A percentile compares a stretch with the other conserved stretches of the same genome.
Conservation (phyloP, 2,797 vertebrate genomes). For the Gymnodraco acuticeps region DNA sequence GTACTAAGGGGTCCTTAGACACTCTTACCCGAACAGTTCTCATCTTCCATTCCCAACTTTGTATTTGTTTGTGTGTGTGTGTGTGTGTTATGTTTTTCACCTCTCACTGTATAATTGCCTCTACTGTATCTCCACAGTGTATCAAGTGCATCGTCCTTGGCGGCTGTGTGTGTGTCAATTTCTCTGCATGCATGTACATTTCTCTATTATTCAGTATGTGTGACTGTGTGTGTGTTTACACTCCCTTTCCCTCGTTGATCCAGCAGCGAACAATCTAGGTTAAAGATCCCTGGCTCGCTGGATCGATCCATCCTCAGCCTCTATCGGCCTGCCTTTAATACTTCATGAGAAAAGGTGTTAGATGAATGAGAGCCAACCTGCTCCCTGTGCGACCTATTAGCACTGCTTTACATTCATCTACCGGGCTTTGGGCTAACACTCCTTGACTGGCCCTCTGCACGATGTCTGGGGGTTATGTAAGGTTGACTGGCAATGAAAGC, state of each 20-base stretch:
- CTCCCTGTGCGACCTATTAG: slow-evolving; percentile 76
- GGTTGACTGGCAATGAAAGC: slow-evolving; percentile 20
- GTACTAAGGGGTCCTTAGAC: too few species aligned
- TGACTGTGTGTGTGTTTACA: slow-evolving; percentile 37
- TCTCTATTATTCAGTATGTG: slow-evolving; percentile 10
- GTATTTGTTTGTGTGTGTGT: too few species aligned
- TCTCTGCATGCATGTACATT: not conserved
- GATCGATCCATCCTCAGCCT: slow-evolving; percentile 75
- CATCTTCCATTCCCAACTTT: too few species aligned
- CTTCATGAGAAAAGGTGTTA: slow-evolving; percentile 81
- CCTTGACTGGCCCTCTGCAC: slow-evolving; percentile 5
- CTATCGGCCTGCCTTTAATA: slow-evolving; percentile 77
- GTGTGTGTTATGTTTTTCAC: too few species aligned
- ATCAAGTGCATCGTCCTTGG: not conserved
- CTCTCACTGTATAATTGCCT: too few species aligned
- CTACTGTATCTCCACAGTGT: too few species aligned
- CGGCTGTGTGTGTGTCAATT: not conserved
- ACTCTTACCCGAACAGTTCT: too few species aligned
- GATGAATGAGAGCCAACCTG: slow-evolving; percentile 76
- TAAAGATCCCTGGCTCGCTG: slow-evolving; percentile 73
- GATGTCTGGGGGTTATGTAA: slow-evolving; percentile 41
- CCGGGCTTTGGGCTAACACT: slow-evolving; percentile 39
- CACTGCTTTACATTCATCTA: slow-evolving; percentile 68
- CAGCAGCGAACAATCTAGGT: slow-evolving; percentile 75
- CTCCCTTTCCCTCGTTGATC: slow-evolving; percentile 28